Percentiles rank a stretch among this genome's conserved stretches.
phyloP scores from a whole-genome alignment of 2,888 invertebrate genomes.

The Idaea straminata region DNA sequence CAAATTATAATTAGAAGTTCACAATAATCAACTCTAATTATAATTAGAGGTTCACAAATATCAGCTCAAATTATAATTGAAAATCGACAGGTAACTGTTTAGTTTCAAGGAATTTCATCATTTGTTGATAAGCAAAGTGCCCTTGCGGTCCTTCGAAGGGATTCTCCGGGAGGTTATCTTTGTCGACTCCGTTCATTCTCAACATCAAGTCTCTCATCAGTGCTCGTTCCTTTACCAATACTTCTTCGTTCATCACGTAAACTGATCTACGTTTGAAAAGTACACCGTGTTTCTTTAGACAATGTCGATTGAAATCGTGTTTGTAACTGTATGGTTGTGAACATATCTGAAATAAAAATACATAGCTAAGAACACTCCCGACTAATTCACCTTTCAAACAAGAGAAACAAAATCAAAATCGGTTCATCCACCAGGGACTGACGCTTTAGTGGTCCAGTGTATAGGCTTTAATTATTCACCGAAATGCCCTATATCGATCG shows the following conservation, averaged over 20 bases:
- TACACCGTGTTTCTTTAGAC: constrained; percentile 64
- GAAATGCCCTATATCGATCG: too few species aligned
- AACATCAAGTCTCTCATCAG: constrained; percentile 52
- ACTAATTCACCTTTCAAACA: neutral
- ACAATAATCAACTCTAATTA: constrained; percentile 11
- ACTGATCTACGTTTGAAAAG: constrained; percentile 54
- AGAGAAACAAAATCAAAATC: too few species aligned
- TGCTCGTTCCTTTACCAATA: constrained; percentile 46
- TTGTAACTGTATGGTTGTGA: constrained; percentile 68
- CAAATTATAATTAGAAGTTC: neutral
- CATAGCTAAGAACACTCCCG: neutral
- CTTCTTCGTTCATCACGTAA: constrained; percentile 58
- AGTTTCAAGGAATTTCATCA: constrained; percentile 44
- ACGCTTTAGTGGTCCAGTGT: too few species aligned
- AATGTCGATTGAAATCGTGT: constrained; percentile 63
- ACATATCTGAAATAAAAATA: constrained; percentile 51
- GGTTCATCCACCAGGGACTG: too few species aligned
- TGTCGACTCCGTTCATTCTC: constrained; percentile 39
- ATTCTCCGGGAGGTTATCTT: constrained; percentile 42
- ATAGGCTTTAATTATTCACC: too few species aligned
- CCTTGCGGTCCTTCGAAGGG: constrained; percentile 54
- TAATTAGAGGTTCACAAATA: constrained; percentile 5
- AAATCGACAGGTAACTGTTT: constrained; percentile 39
- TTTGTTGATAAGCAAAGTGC: constrained; percentile 46
- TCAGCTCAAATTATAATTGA: constrained; percentile 12